Evolutionary conservation across 2,113 vertebrate species (phyloP).

Genomic region (Dipodomys spectabilis): DNA sequence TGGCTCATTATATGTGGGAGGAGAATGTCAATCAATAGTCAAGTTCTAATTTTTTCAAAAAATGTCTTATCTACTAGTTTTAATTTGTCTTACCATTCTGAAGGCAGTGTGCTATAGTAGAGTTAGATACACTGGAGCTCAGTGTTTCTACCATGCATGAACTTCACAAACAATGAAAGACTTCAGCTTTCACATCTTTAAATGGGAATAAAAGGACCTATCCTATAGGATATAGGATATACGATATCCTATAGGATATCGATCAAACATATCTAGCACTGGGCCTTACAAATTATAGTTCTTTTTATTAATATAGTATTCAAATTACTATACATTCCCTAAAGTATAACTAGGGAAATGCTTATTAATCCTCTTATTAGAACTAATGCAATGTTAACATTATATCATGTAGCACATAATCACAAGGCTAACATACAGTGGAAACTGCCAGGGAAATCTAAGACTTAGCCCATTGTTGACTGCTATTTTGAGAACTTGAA

Average conservation of each 20-base stretch:
- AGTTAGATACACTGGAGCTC: neutral
- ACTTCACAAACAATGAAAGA: neutral
- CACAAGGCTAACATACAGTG: neutral
- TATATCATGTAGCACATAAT: neutral
- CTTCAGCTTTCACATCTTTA: slow-evolving; percentile 1
- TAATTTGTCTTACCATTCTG: neutral
- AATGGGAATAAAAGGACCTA: neutral
- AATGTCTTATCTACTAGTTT: neutral
- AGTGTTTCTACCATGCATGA: neutral
- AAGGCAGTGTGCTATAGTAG: neutral
- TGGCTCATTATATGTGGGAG: neutral
- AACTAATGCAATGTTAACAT: neutral
- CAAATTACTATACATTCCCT: neutral
- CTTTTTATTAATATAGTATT: neutral
- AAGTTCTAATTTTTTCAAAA: neutral
- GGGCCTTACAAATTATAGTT: neutral
- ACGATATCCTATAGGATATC: too few species aligned
- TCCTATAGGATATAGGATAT: neutral
- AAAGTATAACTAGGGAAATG: neutral
- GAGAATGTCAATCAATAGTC: neutral
- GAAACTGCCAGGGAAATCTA: neutral
- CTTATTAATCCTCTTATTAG: neutral
- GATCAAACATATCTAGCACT: neutral
- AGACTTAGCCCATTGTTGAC: neutral
- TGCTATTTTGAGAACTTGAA: slow-evolving; percentile 26